Evolutionary conservation across 1,140 invertebrate genomes (phyloP).

Genomic region (Tetraneura akinire): DNA sequence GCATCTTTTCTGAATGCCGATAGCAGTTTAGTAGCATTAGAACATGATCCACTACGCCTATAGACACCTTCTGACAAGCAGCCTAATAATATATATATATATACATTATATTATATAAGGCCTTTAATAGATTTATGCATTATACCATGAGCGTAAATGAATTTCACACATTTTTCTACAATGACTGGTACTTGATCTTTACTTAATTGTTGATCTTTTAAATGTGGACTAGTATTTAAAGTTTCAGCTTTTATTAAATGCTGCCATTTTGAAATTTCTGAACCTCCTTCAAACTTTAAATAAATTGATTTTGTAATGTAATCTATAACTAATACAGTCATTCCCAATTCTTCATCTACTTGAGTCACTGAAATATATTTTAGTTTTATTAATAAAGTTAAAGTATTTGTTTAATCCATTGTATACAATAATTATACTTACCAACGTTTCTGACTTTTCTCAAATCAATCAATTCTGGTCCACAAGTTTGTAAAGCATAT

Average conservation of each 20-base stretch:
- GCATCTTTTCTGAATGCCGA: slow-evolving; percentile 76
- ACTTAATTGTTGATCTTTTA: slow-evolving; percentile 83
- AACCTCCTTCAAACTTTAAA: slow-evolving; percentile 68
- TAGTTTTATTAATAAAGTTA: neutral
- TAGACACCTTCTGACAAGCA: slow-evolving; percentile 85
- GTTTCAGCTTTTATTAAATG: slow-evolving; percentile 73
- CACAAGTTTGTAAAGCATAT: slow-evolving; percentile 65
- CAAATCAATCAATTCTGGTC: slow-evolving; percentile 70
- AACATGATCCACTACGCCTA: slow-evolving; percentile 73
- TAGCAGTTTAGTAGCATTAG: slow-evolving; percentile 75
- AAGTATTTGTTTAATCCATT: neutral
- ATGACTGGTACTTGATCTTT: slow-evolving; percentile 83
- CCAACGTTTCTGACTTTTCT: slow-evolving; percentile 79
- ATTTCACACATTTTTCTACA: slow-evolving; percentile 87
- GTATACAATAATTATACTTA: slow-evolving; percentile 58
- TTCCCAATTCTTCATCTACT: slow-evolving; percentile 62
- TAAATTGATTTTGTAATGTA: slow-evolving; percentile 68
- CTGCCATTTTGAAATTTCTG: slow-evolving; percentile 66
- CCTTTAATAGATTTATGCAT: neutral
- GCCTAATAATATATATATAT: slow-evolving; percentile 62
- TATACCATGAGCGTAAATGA: slow-evolving; percentile 79
- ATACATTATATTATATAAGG: neutral
- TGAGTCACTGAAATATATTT: slow-evolving; percentile 60
- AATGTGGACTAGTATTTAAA: slow-evolving; percentile 71
- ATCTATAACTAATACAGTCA: slow-evolving; percentile 69